Conservation (phyloP, 1,140 invertebrate species). For the Argopecten irradians region DNA sequence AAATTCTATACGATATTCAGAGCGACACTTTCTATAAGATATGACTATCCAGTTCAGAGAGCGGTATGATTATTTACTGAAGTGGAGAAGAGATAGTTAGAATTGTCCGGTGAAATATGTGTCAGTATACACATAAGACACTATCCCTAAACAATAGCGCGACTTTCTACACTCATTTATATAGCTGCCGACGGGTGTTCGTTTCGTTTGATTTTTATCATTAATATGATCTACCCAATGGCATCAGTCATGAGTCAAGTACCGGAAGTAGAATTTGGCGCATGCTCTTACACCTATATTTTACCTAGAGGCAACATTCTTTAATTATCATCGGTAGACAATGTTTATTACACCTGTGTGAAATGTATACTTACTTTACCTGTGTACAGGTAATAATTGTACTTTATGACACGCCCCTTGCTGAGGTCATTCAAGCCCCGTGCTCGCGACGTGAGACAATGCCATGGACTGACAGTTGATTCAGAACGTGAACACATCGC, state of each 20-base stretch:
- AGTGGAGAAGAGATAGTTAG: background rate
- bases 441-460: no score
- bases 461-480: no score
- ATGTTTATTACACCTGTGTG: constrained; percentile 9
- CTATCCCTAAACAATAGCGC: background rate
- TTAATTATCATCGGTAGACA: background rate
- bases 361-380: background rate
- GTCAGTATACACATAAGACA: background rate
- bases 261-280: constrained; percentile 7
- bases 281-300: background rate
- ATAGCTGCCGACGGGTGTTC: background rate
- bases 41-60: background rate
- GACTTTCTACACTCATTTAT: background rate
- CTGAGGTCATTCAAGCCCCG: background rate
- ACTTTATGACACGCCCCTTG: background rate
- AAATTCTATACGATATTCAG: background rate
- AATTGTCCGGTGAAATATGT: background rate
- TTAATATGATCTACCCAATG: background rate
- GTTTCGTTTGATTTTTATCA: constrained; percentile 17
- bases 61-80: background rate
- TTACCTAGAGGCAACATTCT: background rate
- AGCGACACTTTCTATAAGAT: background rate
- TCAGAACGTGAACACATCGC: no score
- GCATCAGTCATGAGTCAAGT: constrained; percentile 16
- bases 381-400: background rate